Conservation (phyloP, 1,140 invertebrate species). For the Bombyx mori region ASM3026992v2 NC_085127.1:1795001-1795500, state of each 20-base stretch:
- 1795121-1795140: conserved; percentile 13
- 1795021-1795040: conserved; percentile 35
- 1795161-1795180: conserved; percentile 42
- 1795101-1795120: conserved; percentile 29
- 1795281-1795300: conserved; percentile 64
- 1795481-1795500: conserved; percentile 53
- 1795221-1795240: conserved; percentile 57
- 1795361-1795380: conserved; percentile 22
- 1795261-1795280: conserved; percentile 62
- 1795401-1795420: conserved; percentile 57
- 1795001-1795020: conserved; percentile 33
- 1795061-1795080: conserved; percentile 31
- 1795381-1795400: conserved; percentile 62
- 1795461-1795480: conserved; percentile 38
- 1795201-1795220: conserved; percentile 50
- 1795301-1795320: conserved; percentile 64
- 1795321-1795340: conserved; percentile 55
- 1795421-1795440: conserved; percentile 43
- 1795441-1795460: conserved; percentile 51
- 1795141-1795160: conserved; percentile 28
- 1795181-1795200: conserved; percentile 50
- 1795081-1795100: conserved; percentile 26
- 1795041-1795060: conserved; percentile 37
- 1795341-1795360: conserved; percentile 43
- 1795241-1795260: conserved; percentile 52